Conservation (phyloP, 2,113 vertebrate species). For the Ivindomyrus marchei region DNA sequence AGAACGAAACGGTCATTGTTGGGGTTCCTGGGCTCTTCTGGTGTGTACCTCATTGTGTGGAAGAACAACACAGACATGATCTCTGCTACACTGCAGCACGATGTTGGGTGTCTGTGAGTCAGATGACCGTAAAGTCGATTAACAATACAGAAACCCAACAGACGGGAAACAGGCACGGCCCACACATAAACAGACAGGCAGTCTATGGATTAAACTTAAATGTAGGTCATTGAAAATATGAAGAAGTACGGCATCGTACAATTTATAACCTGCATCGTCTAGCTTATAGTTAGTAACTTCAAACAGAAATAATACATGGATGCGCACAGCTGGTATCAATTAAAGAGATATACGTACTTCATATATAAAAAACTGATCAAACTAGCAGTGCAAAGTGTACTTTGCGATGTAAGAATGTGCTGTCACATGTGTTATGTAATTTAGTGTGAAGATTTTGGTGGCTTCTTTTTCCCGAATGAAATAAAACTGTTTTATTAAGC, state of each 20-base stretch:
- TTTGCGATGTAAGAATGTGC: not conserved
- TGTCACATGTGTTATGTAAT: not conserved
- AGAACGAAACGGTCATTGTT: slow-evolving; percentile 74
- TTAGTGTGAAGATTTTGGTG: not conserved
- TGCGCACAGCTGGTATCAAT: not conserved
- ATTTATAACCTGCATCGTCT: not conserved
- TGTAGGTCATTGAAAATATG: not conserved
- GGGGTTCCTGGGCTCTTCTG: slow-evolving; percentile 54
- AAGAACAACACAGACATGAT: slow-evolving; percentile 77
- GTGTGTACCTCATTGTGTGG: slow-evolving; percentile 70
- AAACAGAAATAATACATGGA: not conserved
- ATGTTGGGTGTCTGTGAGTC: slow-evolving; percentile 63
- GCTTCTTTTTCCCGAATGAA: not conserved
- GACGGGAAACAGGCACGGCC: not conserved
- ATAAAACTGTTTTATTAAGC: not conserved
- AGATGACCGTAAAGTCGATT: not conserved
- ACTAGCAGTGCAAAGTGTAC: not conserved
- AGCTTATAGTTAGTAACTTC: not conserved
- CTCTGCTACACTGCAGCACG: slow-evolving; percentile 74
- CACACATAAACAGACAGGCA: not conserved
- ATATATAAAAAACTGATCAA: not conserved
- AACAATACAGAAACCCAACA: not conserved
- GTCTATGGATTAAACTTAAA: not conserved
- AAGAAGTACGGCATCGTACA: not conserved
- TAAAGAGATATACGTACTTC: not conserved